Evolutionary conservation across 2,888 invertebrate genomes (phyloP).

Genomic region (Leucozona laternaria): DNA sequence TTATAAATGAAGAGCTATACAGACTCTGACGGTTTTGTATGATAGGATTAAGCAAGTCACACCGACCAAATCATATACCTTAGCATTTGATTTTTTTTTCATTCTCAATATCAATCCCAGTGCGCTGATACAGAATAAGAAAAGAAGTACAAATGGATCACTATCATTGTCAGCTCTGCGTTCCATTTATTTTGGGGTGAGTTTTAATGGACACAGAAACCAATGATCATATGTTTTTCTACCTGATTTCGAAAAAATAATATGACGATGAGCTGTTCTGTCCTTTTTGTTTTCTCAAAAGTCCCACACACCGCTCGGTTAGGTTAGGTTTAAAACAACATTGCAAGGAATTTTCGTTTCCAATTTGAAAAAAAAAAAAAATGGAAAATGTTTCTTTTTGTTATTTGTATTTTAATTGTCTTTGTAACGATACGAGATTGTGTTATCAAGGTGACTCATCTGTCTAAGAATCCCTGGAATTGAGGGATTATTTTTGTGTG

Average conservation of each 20-base stretch:
- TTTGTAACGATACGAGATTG: conserved; percentile 61
- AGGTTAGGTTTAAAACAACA: conserved; percentile 39
- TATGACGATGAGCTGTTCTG: neutral
- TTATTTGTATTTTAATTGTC: conserved; percentile 70
- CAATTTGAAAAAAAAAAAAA: conserved; percentile 37
- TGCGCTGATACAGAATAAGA: conserved; percentile 36
- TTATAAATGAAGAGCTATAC: too few species aligned
- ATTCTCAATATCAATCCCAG: conserved; percentile 50
- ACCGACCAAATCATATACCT: neutral
- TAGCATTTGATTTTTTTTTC: neutral
- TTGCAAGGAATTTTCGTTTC: conserved; percentile 49
- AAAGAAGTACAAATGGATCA: conserved; percentile 67
- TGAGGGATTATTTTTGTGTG: conserved; percentile 70
- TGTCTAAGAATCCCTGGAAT: conserved; percentile 74
- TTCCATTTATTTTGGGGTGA: conserved; percentile 71
- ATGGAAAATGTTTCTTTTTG: conserved; percentile 3
- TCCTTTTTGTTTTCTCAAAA: conserved; percentile 46
- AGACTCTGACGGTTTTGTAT: too few species aligned
- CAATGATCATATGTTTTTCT: conserved; percentile 59
- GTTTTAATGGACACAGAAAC: conserved; percentile 68
- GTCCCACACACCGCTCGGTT: neutral
- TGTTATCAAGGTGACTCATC: conserved; percentile 73
- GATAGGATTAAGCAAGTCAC: neutral
- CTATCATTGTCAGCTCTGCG: conserved; percentile 50
- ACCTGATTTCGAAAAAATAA: conserved; percentile 46